phyloP scores from a whole-genome alignment of 2,888 invertebrate genomes.

The Eledona agricola region DNA sequence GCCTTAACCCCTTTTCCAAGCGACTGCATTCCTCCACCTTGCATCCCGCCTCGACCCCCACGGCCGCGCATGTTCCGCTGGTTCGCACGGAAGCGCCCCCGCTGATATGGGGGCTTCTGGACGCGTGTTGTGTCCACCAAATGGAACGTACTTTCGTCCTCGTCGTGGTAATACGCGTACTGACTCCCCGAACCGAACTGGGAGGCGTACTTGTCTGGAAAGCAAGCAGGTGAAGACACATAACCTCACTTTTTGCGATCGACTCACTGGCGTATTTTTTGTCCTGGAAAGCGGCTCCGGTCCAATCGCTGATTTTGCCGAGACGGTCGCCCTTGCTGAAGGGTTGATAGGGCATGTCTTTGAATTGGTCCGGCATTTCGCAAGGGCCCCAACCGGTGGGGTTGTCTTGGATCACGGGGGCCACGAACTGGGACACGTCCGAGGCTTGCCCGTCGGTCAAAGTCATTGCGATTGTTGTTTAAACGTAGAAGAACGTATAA shows the following conservation, averaged over 20 bases:
- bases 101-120: conserved; percentile 91
- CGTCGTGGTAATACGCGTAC: conserved; percentile 98
- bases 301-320: conserved; percentile 99
- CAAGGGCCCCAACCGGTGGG: conserved; percentile 97
- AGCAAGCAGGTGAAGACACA: conserved; percentile 29
- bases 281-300: conserved; percentile 90
- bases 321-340: conserved; percentile 98
- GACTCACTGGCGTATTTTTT: conserved; percentile 90
- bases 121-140: conserved; percentile 93
- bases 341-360: conserved; percentile 98
- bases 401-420: conserved; percentile 83
- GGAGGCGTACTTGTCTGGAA: conserved; percentile 86
- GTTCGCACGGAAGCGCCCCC: conserved; percentile 86
- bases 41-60: conserved; percentile 73
- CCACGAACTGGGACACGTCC: conserved; percentile 72
- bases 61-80: conserved; percentile 76
- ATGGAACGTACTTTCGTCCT: conserved; percentile 98
- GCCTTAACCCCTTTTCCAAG: conserved; percentile 84
- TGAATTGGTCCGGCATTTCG: conserved; percentile 91
- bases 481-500: neutral
- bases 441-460: conserved; percentile 59
- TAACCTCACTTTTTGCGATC: conserved; percentile 32
- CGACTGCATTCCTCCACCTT: conserved; percentile 80
- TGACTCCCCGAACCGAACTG: conserved; percentile 95
- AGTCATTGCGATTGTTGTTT: conserved; percentile 43